These are phyloP conservation scores for Lasioglossum albipes DNA, from an alignment of 1,140 invertebrate species.

Conservation along the genomic window DNA sequence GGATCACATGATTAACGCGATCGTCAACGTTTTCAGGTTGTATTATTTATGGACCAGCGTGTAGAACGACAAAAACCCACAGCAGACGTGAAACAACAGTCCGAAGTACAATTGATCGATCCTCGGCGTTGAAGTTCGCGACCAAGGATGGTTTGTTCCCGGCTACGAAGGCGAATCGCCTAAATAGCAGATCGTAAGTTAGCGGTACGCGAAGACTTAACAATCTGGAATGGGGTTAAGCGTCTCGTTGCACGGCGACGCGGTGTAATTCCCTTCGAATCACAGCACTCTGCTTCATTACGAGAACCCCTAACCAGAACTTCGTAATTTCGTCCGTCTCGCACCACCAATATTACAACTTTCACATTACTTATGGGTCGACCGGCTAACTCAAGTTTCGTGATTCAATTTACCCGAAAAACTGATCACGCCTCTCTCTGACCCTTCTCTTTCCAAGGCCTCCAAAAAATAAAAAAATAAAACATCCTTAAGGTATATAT, in stretches of 20 bases:
- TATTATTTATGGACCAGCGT: too few relatives aligned
- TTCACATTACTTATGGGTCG: too few relatives aligned
- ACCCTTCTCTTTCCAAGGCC: too few relatives aligned
- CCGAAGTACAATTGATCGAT: neutral
- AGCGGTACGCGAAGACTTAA: slow-evolving; percentile 8
- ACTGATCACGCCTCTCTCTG: too few relatives aligned
- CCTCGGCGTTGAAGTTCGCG: neutral
- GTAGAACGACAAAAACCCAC: too few relatives aligned
- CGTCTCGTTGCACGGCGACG: slow-evolving; percentile 21
- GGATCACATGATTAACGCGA: too few relatives aligned
- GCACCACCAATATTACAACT: neutral
- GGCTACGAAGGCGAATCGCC: neutral
- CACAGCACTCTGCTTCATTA: slow-evolving; percentile 25
- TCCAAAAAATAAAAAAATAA: too few relatives aligned
- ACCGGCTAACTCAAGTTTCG: too few relatives aligned
- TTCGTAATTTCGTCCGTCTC: slow-evolving; percentile 28
- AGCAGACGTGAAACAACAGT: neutral
- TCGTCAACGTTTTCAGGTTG: too few relatives aligned
- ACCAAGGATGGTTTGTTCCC: neutral
- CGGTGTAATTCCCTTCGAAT: slow-evolving; percentile 30
- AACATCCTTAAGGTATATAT: too few relatives aligned
- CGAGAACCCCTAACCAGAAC: neutral
- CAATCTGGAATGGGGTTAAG: slow-evolving; percentile 39
- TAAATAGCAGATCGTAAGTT: slow-evolving; percentile 17
- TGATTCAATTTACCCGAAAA: too few relatives aligned